Base-by-base conservation (phyloP, 2,888 invertebrate species). In the Apamea anceps region DNA sequence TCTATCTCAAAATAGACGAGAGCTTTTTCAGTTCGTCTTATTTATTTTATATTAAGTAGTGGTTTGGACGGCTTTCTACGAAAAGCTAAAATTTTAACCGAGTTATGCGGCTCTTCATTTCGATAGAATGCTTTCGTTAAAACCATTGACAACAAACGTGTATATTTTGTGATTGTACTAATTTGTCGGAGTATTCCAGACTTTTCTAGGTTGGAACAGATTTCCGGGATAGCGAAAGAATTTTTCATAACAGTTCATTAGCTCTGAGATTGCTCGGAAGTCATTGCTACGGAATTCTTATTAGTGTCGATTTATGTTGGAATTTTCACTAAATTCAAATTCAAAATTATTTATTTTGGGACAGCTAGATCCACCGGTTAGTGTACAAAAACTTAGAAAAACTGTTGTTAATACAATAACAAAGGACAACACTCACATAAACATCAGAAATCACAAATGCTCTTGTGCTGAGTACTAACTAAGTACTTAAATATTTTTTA, bases 1-100 rank as follows among this genome's bases (percentile, higher is more conserved):
- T 82, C 89, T 87, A 82, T 89, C 90, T 91, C 87, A 89, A 90
- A 93, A 92, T 92, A 91, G 91, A 91, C 79, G 89, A 89, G 89
- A 91, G 91, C 90, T 91, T 90, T 91, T 90, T 88, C 88, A 86
- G 89, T 89, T 88, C 80, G 85, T 89, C 91, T 89, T 88, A 91
- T 92, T 90, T 91, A 91, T 91, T 90, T 91, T 91, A 87, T 91
- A 89, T 88, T 89, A 91, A 87, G 89, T 86, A 84, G 85, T 86
- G 84, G 84, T 88, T 82, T 78, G 75, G 84, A 81, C 84, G 79
- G 54, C 71, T 85, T 86, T 85, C 83, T 77, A 81, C 62, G 79
- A 84, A 86, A 80, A 81, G 72, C 82, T 63, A 79, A 80, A 72
- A 85, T 85, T 77, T 84, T 83, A 83, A 82, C 80, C 0, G 71